Evolutionary conservation across 2,797 vertebrate genomes (phyloP).

Genomic region (Masticophis lateralis): DNA sequence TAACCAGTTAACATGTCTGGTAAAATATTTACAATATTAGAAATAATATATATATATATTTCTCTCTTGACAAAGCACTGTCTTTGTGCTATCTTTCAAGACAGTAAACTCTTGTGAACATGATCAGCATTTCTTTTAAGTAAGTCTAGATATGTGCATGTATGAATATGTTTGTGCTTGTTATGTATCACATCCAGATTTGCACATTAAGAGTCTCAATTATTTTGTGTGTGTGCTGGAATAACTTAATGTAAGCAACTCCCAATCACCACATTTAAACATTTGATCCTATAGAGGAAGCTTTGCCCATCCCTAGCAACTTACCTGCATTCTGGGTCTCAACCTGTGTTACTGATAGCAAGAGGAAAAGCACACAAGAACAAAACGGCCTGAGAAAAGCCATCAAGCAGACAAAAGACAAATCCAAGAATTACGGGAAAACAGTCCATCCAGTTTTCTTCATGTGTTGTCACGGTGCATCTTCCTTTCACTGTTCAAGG

Average conservation of each 20-base stretch:
- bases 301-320: neutral
- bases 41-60: neutral
- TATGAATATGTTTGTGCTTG: neutral
- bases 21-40: neutral
- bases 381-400: neutral
- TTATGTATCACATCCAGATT: neutral
- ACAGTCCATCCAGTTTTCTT: neutral
- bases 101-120: neutral
- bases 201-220: neutral
- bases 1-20: neutral
- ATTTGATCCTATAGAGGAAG: neutral
- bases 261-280: neutral
- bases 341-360: neutral
- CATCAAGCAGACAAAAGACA: constrained; percentile 24
- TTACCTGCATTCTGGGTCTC: constrained; percentile 43
- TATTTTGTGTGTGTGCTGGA: neutral
- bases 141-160: neutral
- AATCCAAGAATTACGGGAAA: neutral
- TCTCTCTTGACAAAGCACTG: neutral
- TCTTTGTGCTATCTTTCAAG: neutral
- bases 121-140: neutral
- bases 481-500: accelerated
- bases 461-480: neutral
- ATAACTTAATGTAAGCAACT: neutral
- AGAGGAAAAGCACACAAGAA: neutral